Base-by-base conservation (phyloP, 2,797 vertebrate species). In the Danio aesculapii region DNA sequence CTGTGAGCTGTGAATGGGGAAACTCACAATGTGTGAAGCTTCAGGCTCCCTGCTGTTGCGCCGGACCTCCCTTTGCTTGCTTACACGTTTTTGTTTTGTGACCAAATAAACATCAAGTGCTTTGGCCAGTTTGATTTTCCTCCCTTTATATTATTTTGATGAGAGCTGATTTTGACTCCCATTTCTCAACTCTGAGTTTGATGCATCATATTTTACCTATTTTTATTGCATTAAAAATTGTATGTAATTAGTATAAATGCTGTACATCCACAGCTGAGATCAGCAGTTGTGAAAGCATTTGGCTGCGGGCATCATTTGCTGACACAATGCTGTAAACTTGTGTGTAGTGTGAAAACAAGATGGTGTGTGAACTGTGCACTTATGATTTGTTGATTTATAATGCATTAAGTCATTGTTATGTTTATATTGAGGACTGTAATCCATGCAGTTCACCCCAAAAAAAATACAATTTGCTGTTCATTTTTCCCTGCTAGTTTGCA, bases 241-340 rank as follows among this genome's bases (percentile, higher is more conserved):
- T 43, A n/a, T 43, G 16, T 43, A 1, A 44, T 72, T 49, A 47
- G 12, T 16, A 46, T 72, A 46, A 3, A 46, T 21, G 43, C 12
- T 46, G 5, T 46, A 8, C 70, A 58, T 58, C 17, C 17, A 21
- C 41, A 12, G 30, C 17, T 19, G 52, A 72, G 41, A 11, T 43
- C n/a, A 44, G n/a, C 53, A 72, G 11, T 41, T 58, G 70, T 14
- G 12, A 46, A 58, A 72, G 55, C 70, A 72, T 21, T 41, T 46
- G 41, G 43, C 44, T 9, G 58, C 6, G 17, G 19, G 64, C 8
- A 10, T 67, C 46, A 46, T 30, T 62, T 30, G 9, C 7, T 68
- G 19, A 30, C 46, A 50, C 46, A 0, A 30, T 16, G 19, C 43
- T 30, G 12, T 50, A 68, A 69, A 30, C 13, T 16, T 70, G 16